phyloP scores from a whole-genome alignment of 2,888 invertebrate species.

The Calliopum simillimum region DNA sequence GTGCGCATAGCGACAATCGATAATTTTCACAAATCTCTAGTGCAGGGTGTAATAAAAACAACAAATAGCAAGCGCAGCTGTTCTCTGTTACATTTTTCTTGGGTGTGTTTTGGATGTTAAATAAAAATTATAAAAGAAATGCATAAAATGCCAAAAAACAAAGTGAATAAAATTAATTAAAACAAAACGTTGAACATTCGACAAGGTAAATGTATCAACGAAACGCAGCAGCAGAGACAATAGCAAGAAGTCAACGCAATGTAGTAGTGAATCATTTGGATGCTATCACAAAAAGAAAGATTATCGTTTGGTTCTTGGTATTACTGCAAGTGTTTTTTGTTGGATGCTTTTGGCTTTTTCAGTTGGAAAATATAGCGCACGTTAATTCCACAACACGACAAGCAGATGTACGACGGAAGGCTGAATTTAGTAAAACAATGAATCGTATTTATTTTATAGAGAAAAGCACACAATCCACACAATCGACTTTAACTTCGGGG shows the following conservation, averaged over 20 bases:
- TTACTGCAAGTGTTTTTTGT: slow-evolving; percentile 62
- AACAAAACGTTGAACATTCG: neutral
- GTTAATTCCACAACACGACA: neutral
- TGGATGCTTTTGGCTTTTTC: slow-evolving; percentile 61
- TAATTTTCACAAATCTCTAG: no score
- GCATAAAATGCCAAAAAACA: neutral
- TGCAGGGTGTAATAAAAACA: neutral
- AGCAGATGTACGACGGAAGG: neutral
- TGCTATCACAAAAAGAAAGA: slow-evolving; percentile 49
- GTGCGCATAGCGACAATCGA: no score
- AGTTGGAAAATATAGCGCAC: slow-evolving; percentile 43
- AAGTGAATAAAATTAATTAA: slow-evolving; percentile 30
- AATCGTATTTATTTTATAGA: slow-evolving; percentile 14
- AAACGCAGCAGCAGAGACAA: slow-evolving; percentile 43
- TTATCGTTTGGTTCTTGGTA: slow-evolving; percentile 61
- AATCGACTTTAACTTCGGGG: no score
- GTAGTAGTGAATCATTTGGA: slow-evolving; percentile 14
- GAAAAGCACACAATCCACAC: neutral
- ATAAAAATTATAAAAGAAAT: neutral
- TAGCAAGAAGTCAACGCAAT: slow-evolving; percentile 33
- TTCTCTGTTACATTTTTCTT: slow-evolving; percentile 35
- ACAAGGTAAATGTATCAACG: slow-evolving; percentile 38
- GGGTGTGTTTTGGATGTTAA: slow-evolving; percentile 40
- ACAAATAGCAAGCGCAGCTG: slow-evolving; percentile 25
- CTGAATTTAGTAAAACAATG: neutral